A percentile compares a stretch with the other conserved stretches of the same genome.
Evolutionary conservation across 2,113 vertebrate species (phyloP).

Genomic region (Urocitellus parryii): DNA sequence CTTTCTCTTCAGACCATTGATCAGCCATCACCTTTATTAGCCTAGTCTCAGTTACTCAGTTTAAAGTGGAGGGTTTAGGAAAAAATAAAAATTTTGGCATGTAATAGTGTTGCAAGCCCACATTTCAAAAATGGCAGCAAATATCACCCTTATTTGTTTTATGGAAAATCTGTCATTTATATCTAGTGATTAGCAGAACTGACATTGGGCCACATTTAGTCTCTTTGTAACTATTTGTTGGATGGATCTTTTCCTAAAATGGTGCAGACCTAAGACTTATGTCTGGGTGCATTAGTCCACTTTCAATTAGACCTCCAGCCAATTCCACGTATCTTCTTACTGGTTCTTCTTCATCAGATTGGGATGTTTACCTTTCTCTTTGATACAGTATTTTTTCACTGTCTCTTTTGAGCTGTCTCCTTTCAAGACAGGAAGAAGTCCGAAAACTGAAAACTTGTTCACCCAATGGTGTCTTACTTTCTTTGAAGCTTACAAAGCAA

Average conservation of each 20-base stretch:
- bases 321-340: not conserved
- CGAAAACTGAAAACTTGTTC: not conserved
- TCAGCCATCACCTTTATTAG: not conserved
- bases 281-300: not conserved
- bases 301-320: not conserved
- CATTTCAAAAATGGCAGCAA: not conserved
- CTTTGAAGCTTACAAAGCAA: not conserved
- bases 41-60: not conserved
- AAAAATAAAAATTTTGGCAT: constrained; percentile 25
- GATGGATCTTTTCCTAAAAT: constrained; percentile 18
- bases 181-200: not conserved
- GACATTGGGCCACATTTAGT: not conserved
- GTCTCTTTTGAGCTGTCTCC: not conserved
- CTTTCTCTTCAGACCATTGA: constrained; percentile 32
- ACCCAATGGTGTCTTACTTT: not conserved
- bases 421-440: not conserved
- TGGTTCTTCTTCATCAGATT: not conserved
- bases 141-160: not conserved
- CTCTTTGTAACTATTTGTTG: not conserved
- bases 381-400: not conserved
- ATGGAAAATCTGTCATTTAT: not conserved
- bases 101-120: not conserved
- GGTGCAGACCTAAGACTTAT: not conserved
- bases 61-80: not conserved
- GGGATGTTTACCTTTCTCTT: not conserved